These are phyloP conservation scores for Labeo calbasu DNA, from an alignment of 2,797 vertebrate species.

Conservation along the genomic window DNA sequence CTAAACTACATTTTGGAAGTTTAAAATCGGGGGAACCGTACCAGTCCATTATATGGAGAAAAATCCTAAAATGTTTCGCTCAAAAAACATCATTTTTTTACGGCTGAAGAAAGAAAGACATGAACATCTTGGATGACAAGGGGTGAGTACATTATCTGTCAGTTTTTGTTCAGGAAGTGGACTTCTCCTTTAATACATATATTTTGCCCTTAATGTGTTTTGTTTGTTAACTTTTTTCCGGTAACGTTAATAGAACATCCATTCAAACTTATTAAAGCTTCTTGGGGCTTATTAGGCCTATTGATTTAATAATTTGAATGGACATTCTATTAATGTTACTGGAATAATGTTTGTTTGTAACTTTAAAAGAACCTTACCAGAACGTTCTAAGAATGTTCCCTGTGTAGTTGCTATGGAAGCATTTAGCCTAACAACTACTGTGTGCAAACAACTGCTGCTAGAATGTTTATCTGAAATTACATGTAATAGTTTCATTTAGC, in stretches of 20 bases:
- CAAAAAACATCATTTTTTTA: no score
- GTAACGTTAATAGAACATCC: not conserved
- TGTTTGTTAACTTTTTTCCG: not conserved
- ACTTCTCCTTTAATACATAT: no score
- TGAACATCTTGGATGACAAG: no score
- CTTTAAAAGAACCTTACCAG: not conserved
- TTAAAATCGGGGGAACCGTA: no score
- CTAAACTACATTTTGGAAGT: no score
- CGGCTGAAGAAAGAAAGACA: no score
- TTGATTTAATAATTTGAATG: not conserved
- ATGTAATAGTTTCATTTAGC: not conserved
- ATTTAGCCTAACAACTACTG: not conserved
- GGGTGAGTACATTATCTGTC: no score
- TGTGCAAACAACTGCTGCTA: not conserved
- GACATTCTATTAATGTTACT: not conserved
- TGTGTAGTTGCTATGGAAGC: not conserved
- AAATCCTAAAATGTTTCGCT: no score
- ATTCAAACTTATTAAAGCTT: not conserved
- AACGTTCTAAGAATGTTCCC: not conserved
- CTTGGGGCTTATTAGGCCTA: not conserved
- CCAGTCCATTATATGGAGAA: no score
- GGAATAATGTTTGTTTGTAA: not conserved
- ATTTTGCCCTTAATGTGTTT: not conserved
- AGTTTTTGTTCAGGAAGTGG: no score
- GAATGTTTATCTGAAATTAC: not conserved